Base-by-base conservation (phyloP, 2,113 vertebrate species). In the Synchiropus splendidus region DNA sequence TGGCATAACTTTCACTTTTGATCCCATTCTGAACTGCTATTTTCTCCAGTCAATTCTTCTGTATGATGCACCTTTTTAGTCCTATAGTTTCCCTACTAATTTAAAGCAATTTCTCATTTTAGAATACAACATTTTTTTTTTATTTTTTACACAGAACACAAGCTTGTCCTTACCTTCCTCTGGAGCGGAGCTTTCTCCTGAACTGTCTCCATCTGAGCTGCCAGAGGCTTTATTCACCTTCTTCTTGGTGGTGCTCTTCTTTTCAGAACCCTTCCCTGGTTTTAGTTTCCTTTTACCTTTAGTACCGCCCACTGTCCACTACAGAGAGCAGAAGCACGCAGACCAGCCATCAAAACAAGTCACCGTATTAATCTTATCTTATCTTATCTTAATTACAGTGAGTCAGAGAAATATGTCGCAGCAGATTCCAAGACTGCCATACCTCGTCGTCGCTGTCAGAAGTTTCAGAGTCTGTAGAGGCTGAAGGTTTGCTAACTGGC, bases 261-360 rank as follows among this genome's bases (percentile, higher is more conserved):
- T 99, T 48, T 98, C 94, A 5, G 77, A 59, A 6, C 83, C 89
- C 81, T 98, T 98, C 39, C 89, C 85, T 27, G 58, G 75, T 64
- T 97, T 98, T 37, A 84, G 86, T 69, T 97, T 98, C 84, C 97
- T 98, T 76, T 99, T 98, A 68, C 88, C 91, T 88, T 99, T 99
- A 70, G 90, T 91, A 54, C 90, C 94, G 55, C 92, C 92, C 40
- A 98, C 93, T 21, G 95, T 98, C 95, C 95, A 98, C 95, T 98
- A 63, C 6, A 79, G 13, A 58, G 42, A 43, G 6, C 60, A 56
- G 45, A 0, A 30, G 56, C 53, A 11, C 1, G 3, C 1, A 16
- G 9, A 14, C 31, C 1, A 5, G 1, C 2, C 1, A 3, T 9
- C 12, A 30, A 45, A 37, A 31, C 2, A 6, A 32, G 21, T 21